Evolutionary conservation across 2,113 vertebrate species (phyloP).

Genomic region (Pipra filicauda): DNA sequence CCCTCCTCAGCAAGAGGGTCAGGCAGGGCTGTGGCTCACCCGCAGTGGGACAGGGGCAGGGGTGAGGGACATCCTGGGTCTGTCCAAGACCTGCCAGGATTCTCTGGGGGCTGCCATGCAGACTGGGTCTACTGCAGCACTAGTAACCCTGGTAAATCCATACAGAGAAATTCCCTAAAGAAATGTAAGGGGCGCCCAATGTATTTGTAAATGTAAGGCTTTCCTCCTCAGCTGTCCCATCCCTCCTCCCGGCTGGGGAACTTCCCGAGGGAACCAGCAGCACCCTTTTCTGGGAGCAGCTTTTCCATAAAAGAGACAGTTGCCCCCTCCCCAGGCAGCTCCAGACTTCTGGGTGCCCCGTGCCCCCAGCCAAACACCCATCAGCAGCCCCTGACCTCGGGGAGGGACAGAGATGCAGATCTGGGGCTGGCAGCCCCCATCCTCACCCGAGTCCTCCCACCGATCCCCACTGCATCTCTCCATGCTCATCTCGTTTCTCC

Average conservation of each 20-base stretch:
- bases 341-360: neutral
- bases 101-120: neutral
- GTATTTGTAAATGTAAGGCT: neutral
- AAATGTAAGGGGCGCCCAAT: neutral
- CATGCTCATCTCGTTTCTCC: neutral
- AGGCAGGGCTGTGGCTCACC: neutral
- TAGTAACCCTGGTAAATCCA: neutral
- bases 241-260: neutral
- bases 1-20: rapidly evolving
- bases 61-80: neutral
- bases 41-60: neutral
- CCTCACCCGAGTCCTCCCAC: neutral
- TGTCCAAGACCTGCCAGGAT: neutral
- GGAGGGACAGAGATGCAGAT: neutral
- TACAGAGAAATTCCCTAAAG: neutral
- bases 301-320: neutral
- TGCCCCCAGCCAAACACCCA: neutral
- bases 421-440: neutral
- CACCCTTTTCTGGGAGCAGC: neutral
- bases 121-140: neutral
- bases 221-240: neutral
- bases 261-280: neutral
- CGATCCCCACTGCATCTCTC: neutral
- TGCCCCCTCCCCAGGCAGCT: neutral
- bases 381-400: neutral